Base-by-base conservation (phyloP, 2,888 invertebrate species). In the Campoplex capitator region DNA sequence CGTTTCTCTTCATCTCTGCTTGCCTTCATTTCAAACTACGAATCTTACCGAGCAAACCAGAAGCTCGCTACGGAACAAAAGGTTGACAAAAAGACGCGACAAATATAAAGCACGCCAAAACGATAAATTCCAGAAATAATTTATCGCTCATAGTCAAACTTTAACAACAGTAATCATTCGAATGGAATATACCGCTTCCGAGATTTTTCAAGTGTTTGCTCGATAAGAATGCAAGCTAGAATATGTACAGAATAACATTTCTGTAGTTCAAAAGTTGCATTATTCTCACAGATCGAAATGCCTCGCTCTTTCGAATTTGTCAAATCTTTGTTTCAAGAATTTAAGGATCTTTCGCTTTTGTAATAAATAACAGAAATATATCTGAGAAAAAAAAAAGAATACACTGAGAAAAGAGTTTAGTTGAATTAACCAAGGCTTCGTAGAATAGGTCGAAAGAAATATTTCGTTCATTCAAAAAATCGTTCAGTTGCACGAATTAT, bases 51-150 rank as follows among this genome's bases (percentile, higher is more conserved):
- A 75, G 28, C 32, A 32, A 56, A 68, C 23, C 23, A 23, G 13
- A 56, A 56, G 67, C 54, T 82, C 56, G 16, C 62, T 28, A 71
- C 13, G 28, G 2, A 70, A 76, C 45, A 56, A 45, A 62, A 45
- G 62, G 4, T 32, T 18, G 58, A 74, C 56, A 48, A 16, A 13
- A 28, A 58, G 18, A 62, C 2, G 13, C 42, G 45, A 62, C 45
- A 45, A 76, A 76, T 76, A 23, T 13, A 42, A 74, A n/a, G 73
- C 1, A 35, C 18, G 11, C 18, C 3, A 23, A 7, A 35, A 38
- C n/a, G 9, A 35, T 54, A 13, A 35, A 54, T 56, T 73, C 11
- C 11, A n/a, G 23, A 56, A 54, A 51, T 54, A 73, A 35, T 73
- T 32, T 6, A 28, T 28, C 18, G 9, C 13, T 28, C 23, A 6